Evolutionary conservation across 2,888 invertebrate genomes (phyloP), one percentile per base, ranked within the genome.

Genomic region (Caenorhabditis sp.): DNA sequence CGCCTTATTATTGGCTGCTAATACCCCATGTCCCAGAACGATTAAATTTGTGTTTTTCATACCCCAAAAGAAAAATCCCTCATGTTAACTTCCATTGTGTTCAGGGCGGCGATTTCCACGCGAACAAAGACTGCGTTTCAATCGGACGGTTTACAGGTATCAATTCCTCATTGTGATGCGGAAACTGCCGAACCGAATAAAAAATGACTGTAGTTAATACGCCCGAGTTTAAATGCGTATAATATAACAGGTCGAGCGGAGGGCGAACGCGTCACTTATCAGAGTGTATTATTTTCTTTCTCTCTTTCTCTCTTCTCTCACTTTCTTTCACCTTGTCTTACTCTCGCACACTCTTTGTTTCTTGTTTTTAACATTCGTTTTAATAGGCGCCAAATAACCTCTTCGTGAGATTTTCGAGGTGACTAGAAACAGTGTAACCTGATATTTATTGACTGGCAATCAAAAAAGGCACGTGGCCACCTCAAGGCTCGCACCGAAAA

Each of bases 381-480:
- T 68, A 68, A 48, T 46, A 35, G 41, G 24, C 24, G 26, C 32
- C 45, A 15, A 45, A 43, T 66, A 30, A 22, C 37, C 20, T 66
- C 24, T 55, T 55, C 39, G 11, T 11, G 13, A 24, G 13, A 37
- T 50, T 26, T 22, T 59, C 17, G 22, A 22, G 24, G 20, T 48
- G 27, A 50, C 32, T 58, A 32, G 48, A 27, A 46, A 50, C 26
- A 15, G 30, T 62, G 62, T 52, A 62, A 62, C 41, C 62, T 30
- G 62, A 62, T 62, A 52, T 52, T 41, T 45, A 46, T 46, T 59
- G 45, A 59, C 39, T 35, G 46, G 17, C 24, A 24, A 46, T 46
- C 45, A 61, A 39, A 50, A 17, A 22, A 41, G 37, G 45, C 59
- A 59, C 59, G 59, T 59, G 59, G 45, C 27, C n/a, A n/a, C n/a